Evolutionary conservation across 2,888 invertebrate species (phyloP).

Genomic region (Tenodera sinensis): DNA sequence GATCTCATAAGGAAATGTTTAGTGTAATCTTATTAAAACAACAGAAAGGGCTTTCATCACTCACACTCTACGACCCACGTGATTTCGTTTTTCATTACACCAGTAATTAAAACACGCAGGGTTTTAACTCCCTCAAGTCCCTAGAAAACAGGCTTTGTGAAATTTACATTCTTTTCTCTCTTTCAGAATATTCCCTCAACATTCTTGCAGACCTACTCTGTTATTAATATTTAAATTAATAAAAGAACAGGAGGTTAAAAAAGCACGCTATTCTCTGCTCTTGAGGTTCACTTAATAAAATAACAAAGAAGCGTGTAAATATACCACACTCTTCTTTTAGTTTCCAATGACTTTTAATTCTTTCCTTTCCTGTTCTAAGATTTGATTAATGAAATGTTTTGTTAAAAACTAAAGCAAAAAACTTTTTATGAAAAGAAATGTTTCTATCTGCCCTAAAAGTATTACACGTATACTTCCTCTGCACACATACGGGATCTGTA

Average conservation of each 20-base stretch:
- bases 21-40: neutral
- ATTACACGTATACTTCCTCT: too few relatives aligned
- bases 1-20: neutral
- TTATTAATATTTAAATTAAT: neutral
- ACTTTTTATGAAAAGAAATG: too few relatives aligned
- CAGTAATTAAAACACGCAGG: neutral
- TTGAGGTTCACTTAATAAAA: neutral
- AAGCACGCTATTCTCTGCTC: neutral
- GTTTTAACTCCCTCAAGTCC: neutral
- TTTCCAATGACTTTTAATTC: neutral
- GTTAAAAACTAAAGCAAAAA: too few relatives aligned
- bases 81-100: neutral
- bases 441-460: too few relatives aligned
- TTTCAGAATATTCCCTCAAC: neutral
- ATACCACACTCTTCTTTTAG: neutral
- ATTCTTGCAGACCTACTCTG: neutral
- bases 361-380: neutral
- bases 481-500: too few relatives aligned
- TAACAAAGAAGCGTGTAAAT: neutral
- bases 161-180: neutral
- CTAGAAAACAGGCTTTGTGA: neutral
- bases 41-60: neutral
- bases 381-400: neutral
- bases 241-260: neutral
- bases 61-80: neutral